A percentile compares a stretch with the other conserved stretches of the same genome.
phyloP scores from a whole-genome alignment of 2,888 invertebrate species.

The Megamerina dolium region DNA sequence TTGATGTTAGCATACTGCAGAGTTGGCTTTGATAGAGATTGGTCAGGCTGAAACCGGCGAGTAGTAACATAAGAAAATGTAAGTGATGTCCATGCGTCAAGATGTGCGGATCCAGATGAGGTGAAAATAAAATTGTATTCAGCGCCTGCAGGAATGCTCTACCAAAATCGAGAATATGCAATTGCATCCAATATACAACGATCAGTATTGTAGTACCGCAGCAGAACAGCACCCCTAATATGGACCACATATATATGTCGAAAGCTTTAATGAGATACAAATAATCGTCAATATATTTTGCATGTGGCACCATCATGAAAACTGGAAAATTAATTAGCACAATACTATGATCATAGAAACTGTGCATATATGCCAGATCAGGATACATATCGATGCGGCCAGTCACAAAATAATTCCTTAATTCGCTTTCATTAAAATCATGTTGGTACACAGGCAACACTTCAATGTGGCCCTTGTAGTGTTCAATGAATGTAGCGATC shows the following conservation, averaged over 20 bases:
- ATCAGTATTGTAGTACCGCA: background rate
- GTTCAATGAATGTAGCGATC: slow-evolving; percentile 23
- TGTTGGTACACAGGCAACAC: background rate
- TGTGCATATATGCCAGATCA: slow-evolving; percentile 19
- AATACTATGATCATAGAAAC: slow-evolving; percentile 22
- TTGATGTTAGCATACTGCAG: slow-evolving; percentile 27
- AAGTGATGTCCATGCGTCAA: slow-evolving; percentile 17
- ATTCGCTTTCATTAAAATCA: too few species aligned
- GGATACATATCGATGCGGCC: slow-evolving; percentile 26
- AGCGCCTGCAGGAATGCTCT: slow-evolving; percentile 10
- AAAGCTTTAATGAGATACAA: slow-evolving; percentile 25
- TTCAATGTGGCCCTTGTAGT: slow-evolving; percentile 31
- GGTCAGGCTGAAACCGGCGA: slow-evolving; percentile 26
- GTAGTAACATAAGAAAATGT: slow-evolving; percentile 18
- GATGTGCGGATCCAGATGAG: slow-evolving; percentile 4
- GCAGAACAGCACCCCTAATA: background rate
- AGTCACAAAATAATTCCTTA: slow-evolving; percentile 16
- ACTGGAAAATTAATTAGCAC: slow-evolving; percentile 23
- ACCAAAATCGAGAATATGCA: background rate
- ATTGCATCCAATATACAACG: background rate
- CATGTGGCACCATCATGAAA: slow-evolving; percentile 24
- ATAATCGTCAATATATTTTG: slow-evolving; percentile 20
- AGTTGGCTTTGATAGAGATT: slow-evolving; percentile 28
- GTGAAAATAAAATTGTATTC: slow-evolving; percentile 15
- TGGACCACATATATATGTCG: slow-evolving; percentile 16